phyloP scores from a whole-genome alignment of 2,888 invertebrate genomes.

The Rhorus exstirpatorius region DNA sequence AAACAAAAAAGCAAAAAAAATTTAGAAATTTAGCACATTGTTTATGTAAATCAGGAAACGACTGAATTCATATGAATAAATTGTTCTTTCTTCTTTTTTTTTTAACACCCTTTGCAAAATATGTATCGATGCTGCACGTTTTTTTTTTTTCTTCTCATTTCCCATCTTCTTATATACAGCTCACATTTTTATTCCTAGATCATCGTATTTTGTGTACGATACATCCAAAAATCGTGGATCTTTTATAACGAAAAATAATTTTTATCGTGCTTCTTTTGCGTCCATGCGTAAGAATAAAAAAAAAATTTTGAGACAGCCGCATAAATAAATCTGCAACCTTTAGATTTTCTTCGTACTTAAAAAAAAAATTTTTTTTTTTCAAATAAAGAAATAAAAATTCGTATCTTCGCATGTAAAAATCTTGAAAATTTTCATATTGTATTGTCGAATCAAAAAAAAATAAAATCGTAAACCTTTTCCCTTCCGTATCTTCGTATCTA shows the following conservation, averaged over 20 bases:
- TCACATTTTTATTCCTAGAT: neutral
- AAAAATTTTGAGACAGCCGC: no score
- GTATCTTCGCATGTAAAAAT: conserved; percentile 14
- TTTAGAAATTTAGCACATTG: conserved; percentile 7
- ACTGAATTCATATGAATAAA: conserved; percentile 58
- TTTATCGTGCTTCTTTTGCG: no score
- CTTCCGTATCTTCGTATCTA: no score
- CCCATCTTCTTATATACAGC: neutral
- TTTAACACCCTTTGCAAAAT: neutral
- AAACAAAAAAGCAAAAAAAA: no score
- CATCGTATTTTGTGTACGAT: neutral
- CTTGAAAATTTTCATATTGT: no score
- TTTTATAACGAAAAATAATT: neutral
- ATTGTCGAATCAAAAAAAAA: no score
- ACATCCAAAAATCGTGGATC: neutral
- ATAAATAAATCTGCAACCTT: no score
- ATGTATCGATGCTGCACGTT: neutral
- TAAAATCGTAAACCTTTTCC: no score
- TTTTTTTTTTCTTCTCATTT: neutral
- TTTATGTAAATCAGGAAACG: conserved; percentile 32
- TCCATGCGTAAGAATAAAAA: no score
- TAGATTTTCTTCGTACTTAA: no score
- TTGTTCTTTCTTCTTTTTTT: conserved; percentile 23
- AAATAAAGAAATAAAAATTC: no score
- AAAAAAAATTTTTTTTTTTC: no score